phyloP scores from a whole-genome alignment of 2,888 invertebrate species.

The Trichogramma dendrolimi region DNA sequence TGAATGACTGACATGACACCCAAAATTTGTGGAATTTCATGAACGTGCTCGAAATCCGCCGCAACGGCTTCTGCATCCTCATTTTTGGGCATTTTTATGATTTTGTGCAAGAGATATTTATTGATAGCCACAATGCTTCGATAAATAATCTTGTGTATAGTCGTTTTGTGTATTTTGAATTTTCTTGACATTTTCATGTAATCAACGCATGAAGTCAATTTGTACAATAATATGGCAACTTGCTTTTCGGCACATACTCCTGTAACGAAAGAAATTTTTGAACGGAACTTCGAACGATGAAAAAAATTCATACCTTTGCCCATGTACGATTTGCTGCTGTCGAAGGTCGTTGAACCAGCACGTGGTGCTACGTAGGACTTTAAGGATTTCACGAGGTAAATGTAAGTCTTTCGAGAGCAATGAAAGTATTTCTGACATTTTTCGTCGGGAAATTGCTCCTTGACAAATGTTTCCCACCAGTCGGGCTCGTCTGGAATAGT shows the following conservation, averaged over 20 bases:
- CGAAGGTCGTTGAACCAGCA: constrained; percentile 23
- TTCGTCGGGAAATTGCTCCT: constrained; percentile 30
- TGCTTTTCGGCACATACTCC: constrained; percentile 34
- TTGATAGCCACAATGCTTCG: constrained; percentile 37
- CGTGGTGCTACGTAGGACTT: constrained; percentile 31
- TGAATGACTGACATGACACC: constrained; percentile 37
- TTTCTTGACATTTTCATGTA: constrained; percentile 31
- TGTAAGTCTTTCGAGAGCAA: constrained; percentile 37
- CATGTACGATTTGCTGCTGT: constrained; percentile 13
- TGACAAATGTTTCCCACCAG: constrained; percentile 36
- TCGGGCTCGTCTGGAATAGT: constrained; percentile 1
- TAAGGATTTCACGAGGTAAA: constrained; percentile 30
- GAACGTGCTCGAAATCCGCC: constrained; percentile 32
- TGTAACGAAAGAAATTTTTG: constrained; percentile 19
- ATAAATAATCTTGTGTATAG: constrained; percentile 35
- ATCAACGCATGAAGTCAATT: constrained; percentile 30
- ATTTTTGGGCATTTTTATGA: constrained; percentile 36
- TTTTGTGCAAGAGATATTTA: constrained; percentile 30
- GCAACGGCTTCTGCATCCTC: constrained; percentile 33
- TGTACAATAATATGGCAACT: constrained; percentile 32
- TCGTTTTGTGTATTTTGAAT: constrained; percentile 34
- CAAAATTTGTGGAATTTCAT: constrained; percentile 38
- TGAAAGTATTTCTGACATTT: constrained; percentile 31
- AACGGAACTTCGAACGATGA: background rate
- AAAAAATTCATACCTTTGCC: constrained; percentile 15